Evolutionary conservation across 37 sponge, comb jelly and placozoan species (phyloP), one percentile per base, ranked within the genome.

Genomic region (Agelas oroides): DNA sequence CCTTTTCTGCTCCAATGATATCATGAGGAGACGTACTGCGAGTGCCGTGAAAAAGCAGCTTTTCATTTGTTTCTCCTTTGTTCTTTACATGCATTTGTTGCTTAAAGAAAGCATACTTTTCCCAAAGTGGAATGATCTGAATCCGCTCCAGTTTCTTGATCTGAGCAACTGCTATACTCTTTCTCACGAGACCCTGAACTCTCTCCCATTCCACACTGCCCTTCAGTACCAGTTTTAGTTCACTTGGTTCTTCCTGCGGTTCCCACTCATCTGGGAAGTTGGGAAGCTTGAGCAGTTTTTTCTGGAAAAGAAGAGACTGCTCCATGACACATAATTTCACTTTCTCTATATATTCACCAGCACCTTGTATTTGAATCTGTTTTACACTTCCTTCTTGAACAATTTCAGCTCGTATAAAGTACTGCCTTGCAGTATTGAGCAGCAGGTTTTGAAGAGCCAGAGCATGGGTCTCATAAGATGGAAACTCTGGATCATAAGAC

Each of bases 21-120:
- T 1, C 20, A 3, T 64, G 15, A 19, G 95, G 95, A 61, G 53
- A 16, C 0, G 74, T 87, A 0, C 2, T 18, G 21, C 91, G 62
- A 39, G 91, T 90, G 5, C 95, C 95, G 63, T 94, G 95, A 53
- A 84, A 94, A 11, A 94, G 75, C 38, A 55, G 34, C 34, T 71
- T 64, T 74, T 94, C 95, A 41, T 87, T 81, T 13, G 77, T 70
- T 6, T 76, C 58, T n/a, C 80, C 80, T 2, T 61, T 27, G 41
- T 87, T 94, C 63, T 83, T 87, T 63, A 76, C 30, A 35, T 54
- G 19, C 75, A 94, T 90, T 15, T 55, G 79, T 30, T 72, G 41
- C 32, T 71, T 77, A 32, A 78, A 72, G 12, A 91, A 74, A 16
- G 41, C 32, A 65, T 88, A 94, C 33, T 71, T 78, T 21, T 70